Evolutionary conservation across 2,888 invertebrate species (phyloP).

Genomic region (Hydropsyche betteni): DNA sequence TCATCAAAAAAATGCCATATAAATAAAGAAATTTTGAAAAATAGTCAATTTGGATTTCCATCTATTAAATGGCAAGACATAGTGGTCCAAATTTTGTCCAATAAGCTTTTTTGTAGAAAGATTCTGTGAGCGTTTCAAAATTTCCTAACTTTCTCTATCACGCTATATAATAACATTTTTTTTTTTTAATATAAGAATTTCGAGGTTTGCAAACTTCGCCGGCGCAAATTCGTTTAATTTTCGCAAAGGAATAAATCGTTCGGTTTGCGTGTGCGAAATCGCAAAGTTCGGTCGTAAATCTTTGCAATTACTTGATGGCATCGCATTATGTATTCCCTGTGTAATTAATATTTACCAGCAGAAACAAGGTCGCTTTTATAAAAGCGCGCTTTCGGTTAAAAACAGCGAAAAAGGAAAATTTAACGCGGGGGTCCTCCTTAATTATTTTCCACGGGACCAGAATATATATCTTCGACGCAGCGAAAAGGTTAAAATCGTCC

Average conservation of each 20-base stretch:
- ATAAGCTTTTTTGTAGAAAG: too few relatives aligned
- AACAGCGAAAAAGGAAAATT: constrained; percentile 6
- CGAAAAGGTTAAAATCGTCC: constrained; percentile 10
- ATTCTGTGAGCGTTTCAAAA: too few relatives aligned
- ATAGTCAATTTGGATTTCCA: too few relatives aligned
- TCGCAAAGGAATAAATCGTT: neutral
- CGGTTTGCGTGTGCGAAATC: constrained; percentile 8
- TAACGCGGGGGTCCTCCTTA: neutral
- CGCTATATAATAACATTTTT: too few relatives aligned
- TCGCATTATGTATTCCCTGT: constrained; percentile 19
- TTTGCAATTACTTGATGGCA: constrained; percentile 23
- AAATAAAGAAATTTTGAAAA: too few relatives aligned
- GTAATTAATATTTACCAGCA: constrained; percentile 12
- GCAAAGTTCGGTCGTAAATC: constrained; percentile 10
- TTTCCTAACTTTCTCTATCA: too few relatives aligned
- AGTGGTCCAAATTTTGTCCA: too few relatives aligned
- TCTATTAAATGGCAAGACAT: too few relatives aligned
- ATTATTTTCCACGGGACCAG: neutral
- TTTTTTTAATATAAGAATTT: too few relatives aligned
- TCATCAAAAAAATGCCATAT: too few relatives aligned
- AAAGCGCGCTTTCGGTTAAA: neutral
- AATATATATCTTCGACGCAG: constrained; percentile 10
- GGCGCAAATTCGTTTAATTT: constrained; percentile 3
- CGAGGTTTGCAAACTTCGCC: too few relatives aligned
- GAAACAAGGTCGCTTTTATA: neutral